These are phyloP conservation scores for Sclerurus mexicanus DNA, from an alignment of 2,113 vertebrate genomes.

Conservation along the genomic window DNA sequence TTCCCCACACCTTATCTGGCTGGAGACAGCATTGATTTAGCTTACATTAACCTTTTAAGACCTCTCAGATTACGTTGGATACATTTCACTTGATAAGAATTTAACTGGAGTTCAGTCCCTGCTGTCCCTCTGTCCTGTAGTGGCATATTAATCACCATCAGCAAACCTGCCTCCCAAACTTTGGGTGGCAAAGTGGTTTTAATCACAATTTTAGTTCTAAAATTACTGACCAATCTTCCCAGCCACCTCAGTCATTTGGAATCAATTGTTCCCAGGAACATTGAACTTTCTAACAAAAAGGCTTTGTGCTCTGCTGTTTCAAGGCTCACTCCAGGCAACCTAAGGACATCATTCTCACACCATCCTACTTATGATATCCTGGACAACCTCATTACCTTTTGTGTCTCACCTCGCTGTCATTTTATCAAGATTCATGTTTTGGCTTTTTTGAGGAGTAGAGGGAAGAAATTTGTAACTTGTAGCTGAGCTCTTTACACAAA, in stretches of 20 bases:
- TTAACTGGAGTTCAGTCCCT: slow-evolving; percentile 9
- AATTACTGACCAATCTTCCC: slow-evolving; percentile 34
- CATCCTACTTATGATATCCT: not conserved
- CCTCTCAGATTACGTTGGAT: slow-evolving; percentile 47
- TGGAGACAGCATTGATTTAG: slow-evolving; percentile 60
- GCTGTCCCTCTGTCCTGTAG: not conserved
- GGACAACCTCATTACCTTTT: not conserved
- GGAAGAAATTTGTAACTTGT: not conserved
- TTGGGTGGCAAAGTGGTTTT: slow-evolving; percentile 7
- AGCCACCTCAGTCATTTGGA: not conserved
- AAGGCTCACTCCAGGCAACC: not conserved
- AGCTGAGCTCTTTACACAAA: not conserved
- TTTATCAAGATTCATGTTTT: not conserved
- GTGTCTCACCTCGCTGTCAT: not conserved
- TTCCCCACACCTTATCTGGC: slow-evolving; percentile 36
- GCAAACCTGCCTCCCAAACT: not conserved
- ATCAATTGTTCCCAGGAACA: not conserved
- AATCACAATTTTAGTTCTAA: slow-evolving; percentile 56
- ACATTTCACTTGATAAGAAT: slow-evolving; percentile 54
- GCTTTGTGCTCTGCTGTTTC: not conserved
- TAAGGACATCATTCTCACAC: not conserved
- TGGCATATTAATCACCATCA: slow-evolving; percentile 32
- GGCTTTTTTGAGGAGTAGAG: not conserved
- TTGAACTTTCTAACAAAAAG: not conserved
- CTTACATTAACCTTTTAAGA: slow-evolving; percentile 67